phyloP scores from a whole-genome alignment of 2,113 vertebrate species.

The Trematocara variabile region DNA sequence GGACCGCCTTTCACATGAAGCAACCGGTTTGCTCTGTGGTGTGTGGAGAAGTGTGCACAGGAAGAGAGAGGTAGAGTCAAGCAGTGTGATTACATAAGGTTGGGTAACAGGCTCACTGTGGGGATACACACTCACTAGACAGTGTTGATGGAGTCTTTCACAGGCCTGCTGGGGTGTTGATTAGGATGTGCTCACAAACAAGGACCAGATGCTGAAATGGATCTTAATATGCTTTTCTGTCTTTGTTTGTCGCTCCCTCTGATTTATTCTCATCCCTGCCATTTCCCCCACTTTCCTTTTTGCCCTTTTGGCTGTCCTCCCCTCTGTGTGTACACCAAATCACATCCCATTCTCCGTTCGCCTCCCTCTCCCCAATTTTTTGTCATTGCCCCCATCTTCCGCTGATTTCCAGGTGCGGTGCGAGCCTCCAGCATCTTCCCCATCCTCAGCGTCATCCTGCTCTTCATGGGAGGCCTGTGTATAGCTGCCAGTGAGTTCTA shows the following conservation, averaged over 20 bases:
- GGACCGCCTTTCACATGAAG: constrained; percentile 13
- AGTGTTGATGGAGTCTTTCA: constrained; percentile 70
- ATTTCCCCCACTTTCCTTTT: neutral
- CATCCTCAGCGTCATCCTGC: constrained; percentile 98
- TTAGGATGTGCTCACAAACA: constrained; percentile 50
- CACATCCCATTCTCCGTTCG: neutral
- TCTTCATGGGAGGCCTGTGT: constrained; percentile 98
- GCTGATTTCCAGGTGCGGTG: constrained; percentile 83
- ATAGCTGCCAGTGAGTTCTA: constrained; percentile 99
- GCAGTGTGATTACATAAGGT: constrained; percentile 51
- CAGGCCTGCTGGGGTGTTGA: constrained; percentile 66
- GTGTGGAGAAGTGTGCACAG: neutral
- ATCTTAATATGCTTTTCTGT: constrained; percentile 30
- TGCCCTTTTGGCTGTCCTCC: neutral
- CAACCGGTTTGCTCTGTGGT: neutral
- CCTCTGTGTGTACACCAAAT: neutral
- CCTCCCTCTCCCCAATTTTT: too few species aligned
- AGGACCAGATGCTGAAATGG: constrained; percentile 57
- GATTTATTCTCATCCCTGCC: neutral
- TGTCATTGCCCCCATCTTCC: neutral
- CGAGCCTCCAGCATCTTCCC: constrained; percentile 99
- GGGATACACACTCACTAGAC: constrained; percentile 43
- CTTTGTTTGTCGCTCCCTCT: neutral
- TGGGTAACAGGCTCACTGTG: constrained; percentile 49
- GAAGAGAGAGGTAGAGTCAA: neutral